phyloP scores from a whole-genome alignment of 30 jellyfish, hydroid and myxozoan genomes.

The Cassiopea xamachana region DNA sequence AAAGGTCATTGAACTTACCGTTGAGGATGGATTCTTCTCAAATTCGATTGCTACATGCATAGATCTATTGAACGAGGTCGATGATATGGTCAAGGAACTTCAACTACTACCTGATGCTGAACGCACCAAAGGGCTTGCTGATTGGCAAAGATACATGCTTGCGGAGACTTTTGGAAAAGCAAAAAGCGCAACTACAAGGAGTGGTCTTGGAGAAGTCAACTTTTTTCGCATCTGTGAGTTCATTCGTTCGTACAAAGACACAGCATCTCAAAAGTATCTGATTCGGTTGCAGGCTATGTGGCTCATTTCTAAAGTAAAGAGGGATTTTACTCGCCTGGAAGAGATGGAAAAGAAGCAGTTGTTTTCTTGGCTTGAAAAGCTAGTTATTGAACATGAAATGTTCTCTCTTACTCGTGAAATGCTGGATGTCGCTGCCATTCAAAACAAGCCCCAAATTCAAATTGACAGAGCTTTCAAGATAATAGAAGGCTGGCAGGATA shows the following conservation, averaged over 20 bases:
- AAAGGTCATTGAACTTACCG: constrained; percentile 14
- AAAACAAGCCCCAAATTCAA: background rate
- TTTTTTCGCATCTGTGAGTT: constrained; percentile 9
- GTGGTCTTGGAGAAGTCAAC: background rate
- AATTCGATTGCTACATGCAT: constrained; percentile 40
- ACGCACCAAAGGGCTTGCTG: constrained; percentile 39
- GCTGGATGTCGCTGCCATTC: constrained; percentile 42
- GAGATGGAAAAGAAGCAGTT: background rate
- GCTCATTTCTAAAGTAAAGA: constrained; percentile 43
- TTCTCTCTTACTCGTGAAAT: constrained; percentile 17
- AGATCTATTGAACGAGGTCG: constrained; percentile 42
- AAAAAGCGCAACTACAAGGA: constrained; percentile 18
- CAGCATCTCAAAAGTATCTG: constrained; percentile 35
- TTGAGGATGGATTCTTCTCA: constrained; percentile 29
- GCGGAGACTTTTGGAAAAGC: constrained; percentile 15
- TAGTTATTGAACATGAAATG: constrained; percentile 21
- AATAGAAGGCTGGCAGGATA: constrained; percentile 22
- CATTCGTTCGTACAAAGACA: background rate
- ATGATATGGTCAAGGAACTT: constrained; percentile 34
- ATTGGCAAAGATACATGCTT: constrained; percentile 16
- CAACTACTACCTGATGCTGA: constrained; percentile 35
- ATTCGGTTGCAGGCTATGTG: constrained; percentile 41
- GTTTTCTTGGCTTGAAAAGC: constrained; percentile 28
- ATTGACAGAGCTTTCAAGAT: constrained; percentile 28
- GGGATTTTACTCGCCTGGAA: constrained; percentile 21